Evolutionary conservation across 1,140 invertebrate species (phyloP).

Genomic region (Trinorchestia longiramus): DNA sequence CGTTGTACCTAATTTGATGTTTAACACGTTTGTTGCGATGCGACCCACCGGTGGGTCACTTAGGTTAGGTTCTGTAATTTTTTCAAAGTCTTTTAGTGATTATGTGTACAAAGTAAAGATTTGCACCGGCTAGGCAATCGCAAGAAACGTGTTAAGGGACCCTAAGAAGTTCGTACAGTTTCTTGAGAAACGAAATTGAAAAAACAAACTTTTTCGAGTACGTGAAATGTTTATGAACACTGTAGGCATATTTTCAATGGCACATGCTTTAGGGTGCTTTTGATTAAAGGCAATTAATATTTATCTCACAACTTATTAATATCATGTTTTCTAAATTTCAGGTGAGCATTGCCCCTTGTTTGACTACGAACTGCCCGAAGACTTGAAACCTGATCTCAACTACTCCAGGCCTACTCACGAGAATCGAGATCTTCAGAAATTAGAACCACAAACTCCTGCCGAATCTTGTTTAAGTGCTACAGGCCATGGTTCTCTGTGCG

Average conservation of each 20-base stretch:
- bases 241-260: background rate
- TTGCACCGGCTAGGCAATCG: too few relatives aligned
- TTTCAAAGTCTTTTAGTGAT: too few relatives aligned
- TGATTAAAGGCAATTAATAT: background rate
- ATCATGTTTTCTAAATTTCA: background rate
- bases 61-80: too few relatives aligned
- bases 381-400: background rate
- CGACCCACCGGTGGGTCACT: too few relatives aligned
- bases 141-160: too few relatives aligned
- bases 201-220: too few relatives aligned
- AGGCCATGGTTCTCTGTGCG: background rate
- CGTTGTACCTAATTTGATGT: background rate
- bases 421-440: background rate
- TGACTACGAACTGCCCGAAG: background rate
- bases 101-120: too few relatives aligned
- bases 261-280: background rate
- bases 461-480: background rate
- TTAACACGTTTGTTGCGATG: too few relatives aligned
- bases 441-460: background rate
- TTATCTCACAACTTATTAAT: background rate
- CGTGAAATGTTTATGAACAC: background rate
- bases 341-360: background rate
- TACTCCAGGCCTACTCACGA: background rate
- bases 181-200: too few relatives aligned
- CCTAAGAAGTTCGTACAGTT: too few relatives aligned